These are phyloP conservation scores for Myotis pilosus DNA, from an alignment of 2,797 vertebrate genomes.

Conservation along the genomic window DNA sequence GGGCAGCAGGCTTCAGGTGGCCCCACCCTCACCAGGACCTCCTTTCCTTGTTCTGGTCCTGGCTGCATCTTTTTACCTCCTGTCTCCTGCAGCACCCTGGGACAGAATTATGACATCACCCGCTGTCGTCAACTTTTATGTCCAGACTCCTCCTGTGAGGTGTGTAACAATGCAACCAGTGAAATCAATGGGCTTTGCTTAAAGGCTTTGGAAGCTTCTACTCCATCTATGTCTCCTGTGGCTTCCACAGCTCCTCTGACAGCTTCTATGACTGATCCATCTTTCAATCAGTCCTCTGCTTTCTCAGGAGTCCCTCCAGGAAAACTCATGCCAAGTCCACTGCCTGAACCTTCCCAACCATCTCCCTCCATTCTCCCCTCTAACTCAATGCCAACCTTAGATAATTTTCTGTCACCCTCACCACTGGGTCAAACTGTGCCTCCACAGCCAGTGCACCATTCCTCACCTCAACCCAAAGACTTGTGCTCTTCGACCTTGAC, in stretches of 20 bases:
- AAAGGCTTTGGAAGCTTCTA: not conserved
- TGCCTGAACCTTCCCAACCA: not conserved
- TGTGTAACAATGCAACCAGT: not conserved
- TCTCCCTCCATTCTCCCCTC: not conserved
- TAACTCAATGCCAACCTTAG: not conserved
- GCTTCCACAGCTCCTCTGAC: not conserved
- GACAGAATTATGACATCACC: not conserved
- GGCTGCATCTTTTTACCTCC: not conserved
- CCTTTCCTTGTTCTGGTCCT: not conserved
- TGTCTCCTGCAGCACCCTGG: not conserved
- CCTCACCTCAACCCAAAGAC: too few species aligned
- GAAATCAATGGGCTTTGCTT: not conserved
- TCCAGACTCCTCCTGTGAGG: not conserved
- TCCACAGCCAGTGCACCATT: too few species aligned
- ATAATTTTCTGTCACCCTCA: not conserved
- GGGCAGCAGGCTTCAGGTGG: too few species aligned
- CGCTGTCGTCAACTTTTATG: not conserved
- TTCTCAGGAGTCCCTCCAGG: not conserved
- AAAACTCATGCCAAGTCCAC: not conserved
- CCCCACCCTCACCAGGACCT: too few species aligned
- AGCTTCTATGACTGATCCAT: not conserved
- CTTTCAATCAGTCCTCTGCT: too few species aligned
- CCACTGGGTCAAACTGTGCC: too few species aligned
- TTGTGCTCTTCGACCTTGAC: too few species aligned
- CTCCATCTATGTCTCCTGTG: not conserved